Base-by-base conservation (phyloP, 2,113 vertebrate species). In the Thalassarche chlororhynchos region DNA sequence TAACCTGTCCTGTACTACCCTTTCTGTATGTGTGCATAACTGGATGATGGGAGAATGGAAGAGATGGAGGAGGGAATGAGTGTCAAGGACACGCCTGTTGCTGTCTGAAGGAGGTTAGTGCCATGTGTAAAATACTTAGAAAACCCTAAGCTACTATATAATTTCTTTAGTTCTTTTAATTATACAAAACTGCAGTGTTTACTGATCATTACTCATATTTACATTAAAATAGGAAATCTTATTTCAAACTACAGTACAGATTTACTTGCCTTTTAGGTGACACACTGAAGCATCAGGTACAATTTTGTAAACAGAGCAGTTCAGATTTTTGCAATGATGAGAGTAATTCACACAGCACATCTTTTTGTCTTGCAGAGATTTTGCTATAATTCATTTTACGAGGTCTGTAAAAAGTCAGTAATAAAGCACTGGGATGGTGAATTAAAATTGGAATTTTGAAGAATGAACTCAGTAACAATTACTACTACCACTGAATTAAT, bases 401-500 rank as follows among this genome's bases (percentile, higher is more conserved):
- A 69, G 25, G 7, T 13, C 57, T 95, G 54, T 65, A 71, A 91
- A 88, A 90, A 65, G 36, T 79, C 91, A 74, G 54, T 47, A 79
- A 89, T 87, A 69, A 87, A 85, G 80, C 55, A 71, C 55, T 11
- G 10, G 65, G 28, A 42, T 31, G 58, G 57, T 72, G 66, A 91
- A 94, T 69, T 80, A 83, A 89, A 94, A 91, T 49, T 51, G 89
- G 66, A 91, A 65, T 89, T 82, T 78, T 82, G 81, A 94, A 76
- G 87, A 89, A 96, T 91, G 81, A 92, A 46, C 57, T 90, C 49
- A 9, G 65, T 79, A 72, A 87, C 84, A 92, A 93, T 87, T 84
- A 69, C 70, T 80, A 77, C 66, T 72, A 62, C 62, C 17, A 34
- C 74, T 80, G 87, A 95, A 95, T 96, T 92, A 91, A 96, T 96